phyloP scores from a whole-genome alignment of 2,113 vertebrate genomes.

The Tretioscincus oriximinensis region DNA sequence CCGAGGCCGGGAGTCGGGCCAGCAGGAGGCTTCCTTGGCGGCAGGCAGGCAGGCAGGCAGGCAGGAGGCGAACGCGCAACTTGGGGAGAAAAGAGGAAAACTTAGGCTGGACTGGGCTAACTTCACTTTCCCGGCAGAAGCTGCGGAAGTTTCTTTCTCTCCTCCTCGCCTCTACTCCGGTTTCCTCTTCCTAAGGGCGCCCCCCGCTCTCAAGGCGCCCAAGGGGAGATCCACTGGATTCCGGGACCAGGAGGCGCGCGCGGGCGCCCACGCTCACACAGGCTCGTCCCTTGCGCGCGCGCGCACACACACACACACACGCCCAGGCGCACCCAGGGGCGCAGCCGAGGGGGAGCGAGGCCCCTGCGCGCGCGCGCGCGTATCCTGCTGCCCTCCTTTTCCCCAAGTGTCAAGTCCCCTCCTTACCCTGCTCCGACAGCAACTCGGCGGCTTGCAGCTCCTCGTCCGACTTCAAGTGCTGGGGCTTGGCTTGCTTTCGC shows the following conservation, averaged over 20 bases:
- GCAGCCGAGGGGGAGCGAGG: too few relatives aligned
- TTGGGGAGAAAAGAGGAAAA: background rate
- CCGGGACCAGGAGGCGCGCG: background rate
- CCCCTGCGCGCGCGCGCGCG: too few relatives aligned
- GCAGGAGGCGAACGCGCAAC: too few relatives aligned
- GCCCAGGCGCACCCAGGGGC: background rate
- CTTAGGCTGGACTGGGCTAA: too few relatives aligned
- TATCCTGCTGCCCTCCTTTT: too few relatives aligned
- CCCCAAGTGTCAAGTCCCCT: conserved; percentile 26
- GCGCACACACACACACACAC: too few relatives aligned
- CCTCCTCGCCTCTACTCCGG: too few relatives aligned
- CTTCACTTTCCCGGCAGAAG: background rate
- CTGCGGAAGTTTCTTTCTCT: background rate
- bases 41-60: background rate
- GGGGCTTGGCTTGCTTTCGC: conserved; percentile 98
- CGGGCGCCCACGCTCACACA: background rate
- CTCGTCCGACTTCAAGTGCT: conserved; percentile 97
- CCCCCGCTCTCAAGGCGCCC: background rate
- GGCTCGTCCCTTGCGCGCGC: background rate
- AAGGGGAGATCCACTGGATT: background rate
- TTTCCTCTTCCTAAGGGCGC: background rate
- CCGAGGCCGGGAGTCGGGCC: background rate
- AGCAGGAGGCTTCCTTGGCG: background rate
- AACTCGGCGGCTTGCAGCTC: conserved; percentile 84
- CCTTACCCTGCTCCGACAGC: conserved; percentile 89